Evolutionary conservation across 2,797 vertebrate genomes (phyloP), one percentile per base, ranked within the genome.

Genomic region (Podarcis lilfordi): DNA sequence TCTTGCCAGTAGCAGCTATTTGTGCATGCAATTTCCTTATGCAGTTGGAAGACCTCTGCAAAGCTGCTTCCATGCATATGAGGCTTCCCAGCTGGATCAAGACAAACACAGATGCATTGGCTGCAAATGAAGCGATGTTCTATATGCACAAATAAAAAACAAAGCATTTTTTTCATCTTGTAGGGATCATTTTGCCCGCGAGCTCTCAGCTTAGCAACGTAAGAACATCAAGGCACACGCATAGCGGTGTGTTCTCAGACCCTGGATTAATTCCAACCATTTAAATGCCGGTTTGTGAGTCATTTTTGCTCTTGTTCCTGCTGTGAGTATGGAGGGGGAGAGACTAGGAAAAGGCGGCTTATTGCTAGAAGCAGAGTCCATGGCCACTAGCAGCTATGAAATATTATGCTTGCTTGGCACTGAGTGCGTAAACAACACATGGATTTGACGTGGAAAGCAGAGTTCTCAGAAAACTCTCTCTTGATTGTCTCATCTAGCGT

Each of bases 351-450:
- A 64, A 82, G 11, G 29, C 29, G 50, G 27, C 27, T 6, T 6
- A n/a, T 82, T 81, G 66, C 19, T 55, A 75, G 32, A 83, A 72
- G 35, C n/a, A 59, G 10, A 75, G 7, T 1, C 69, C 37, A 80
- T 4, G 25, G 77, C 21, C 19, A 81, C 23, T 32, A 75, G 78
- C 43, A 87, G 25, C 23, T 80, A 10, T 85, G 75, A 86, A 89
- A 43, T 81, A 82, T 2, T 82, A n/a, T 86, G 84, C 43, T 72
- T 68, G 4, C 86, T 66, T 74, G 37, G 66, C 86, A 5, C 29
- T 72, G 68, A 37, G 13, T 61, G 32, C 74, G 68, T 80, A 88
- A 86, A 88, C 50, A 86, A 90, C 68, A 50, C 89, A 76, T n/a
- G 19, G 6, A 11, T 84, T 78, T 78, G 25, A 29, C 21, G 69